Evolutionary conservation across 2,113 vertebrate species (phyloP).

Genomic region (Corythornis vintsioides): DNA sequence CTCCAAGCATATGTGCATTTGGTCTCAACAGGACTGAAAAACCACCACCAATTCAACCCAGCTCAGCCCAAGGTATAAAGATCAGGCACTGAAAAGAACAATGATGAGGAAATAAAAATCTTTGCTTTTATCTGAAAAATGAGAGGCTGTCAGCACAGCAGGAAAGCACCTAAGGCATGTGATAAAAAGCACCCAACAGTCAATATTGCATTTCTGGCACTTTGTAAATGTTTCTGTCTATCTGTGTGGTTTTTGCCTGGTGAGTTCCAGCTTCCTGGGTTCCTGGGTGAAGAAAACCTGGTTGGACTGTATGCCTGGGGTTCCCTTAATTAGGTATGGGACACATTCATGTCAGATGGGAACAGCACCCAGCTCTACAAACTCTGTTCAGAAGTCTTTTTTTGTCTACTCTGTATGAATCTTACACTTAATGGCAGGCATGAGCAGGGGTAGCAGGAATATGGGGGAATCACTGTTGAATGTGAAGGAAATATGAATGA

Average conservation of each 20-base stretch:
- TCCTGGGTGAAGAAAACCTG: background rate
- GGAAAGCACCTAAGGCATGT: background rate
- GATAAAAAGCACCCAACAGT: background rate
- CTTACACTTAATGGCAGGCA: background rate
- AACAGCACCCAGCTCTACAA: background rate
- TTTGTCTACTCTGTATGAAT: background rate
- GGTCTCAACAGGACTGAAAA: slow-evolving; percentile 36
- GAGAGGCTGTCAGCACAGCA: background rate
- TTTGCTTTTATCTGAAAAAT: background rate
- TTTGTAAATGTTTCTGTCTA: background rate
- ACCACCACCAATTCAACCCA: slow-evolving; percentile 38
- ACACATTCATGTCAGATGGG: background rate
- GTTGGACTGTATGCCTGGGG: background rate
- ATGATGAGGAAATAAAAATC: background rate
- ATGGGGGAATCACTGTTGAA: background rate
- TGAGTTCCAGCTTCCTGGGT: background rate
- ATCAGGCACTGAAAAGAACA: slow-evolving; percentile 54
- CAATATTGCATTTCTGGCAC: background rate
- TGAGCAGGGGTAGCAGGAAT: background rate
- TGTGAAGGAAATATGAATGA: background rate
- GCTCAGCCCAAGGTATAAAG: slow-evolving; percentile 52
- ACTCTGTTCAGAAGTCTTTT: background rate
- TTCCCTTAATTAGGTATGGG: background rate
- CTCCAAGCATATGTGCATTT: slow-evolving; percentile 26
- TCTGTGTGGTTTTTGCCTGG: background rate